Base-by-base conservation (phyloP, 2,888 invertebrate species). In the Lasioglossum morio region DNA sequence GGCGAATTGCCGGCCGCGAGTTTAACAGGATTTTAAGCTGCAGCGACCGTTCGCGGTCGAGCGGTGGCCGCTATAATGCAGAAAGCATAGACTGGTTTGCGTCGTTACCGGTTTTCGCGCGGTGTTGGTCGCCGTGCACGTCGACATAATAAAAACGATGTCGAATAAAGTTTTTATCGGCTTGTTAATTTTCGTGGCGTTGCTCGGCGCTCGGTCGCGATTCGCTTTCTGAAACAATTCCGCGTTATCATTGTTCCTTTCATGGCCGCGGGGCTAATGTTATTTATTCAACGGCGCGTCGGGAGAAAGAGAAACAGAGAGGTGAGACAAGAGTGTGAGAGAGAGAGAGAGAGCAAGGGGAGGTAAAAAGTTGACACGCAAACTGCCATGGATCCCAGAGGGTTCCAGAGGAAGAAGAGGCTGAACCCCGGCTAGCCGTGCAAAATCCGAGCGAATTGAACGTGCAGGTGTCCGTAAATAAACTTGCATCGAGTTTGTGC, bases 391-490 rank as follows among this genome's bases (percentile, higher is more conserved):
- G 66, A 66, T 66, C 66, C 66, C 66, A 27, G 66, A 30, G 66
- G 66, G 34, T 66, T 53, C 53, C n/a, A 10, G 66, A 30, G 66
- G 34, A 66, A 19, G 66, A 34, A 34, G 34, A 34, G 66, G 34
- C 66, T 34, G 23, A 72, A 66, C 77, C 63, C 77, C 63, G 76
- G 69, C 85, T 75, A 73, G 34, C 77, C 60, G 82, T 77, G 88
- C 81, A 86, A 91, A 90, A 92, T 89, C 91, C 79, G 88, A 87
- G 72, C 72, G 88, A 86, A 91, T 85, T 86, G 88, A 88, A 82
- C 86, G 87, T 86, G 91, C 91, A 92, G 91, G 90, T 92, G 91
- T 92, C 92, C 92, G 92, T 92, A 91, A 92, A 93, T 93, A 93
- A 92, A 93, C 91, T 91, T 89, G 91, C 88, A 91, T 87, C 91